Conservation (phyloP, 1,140 invertebrate species). For the Thaumetopoea pityocampa region DNA sequence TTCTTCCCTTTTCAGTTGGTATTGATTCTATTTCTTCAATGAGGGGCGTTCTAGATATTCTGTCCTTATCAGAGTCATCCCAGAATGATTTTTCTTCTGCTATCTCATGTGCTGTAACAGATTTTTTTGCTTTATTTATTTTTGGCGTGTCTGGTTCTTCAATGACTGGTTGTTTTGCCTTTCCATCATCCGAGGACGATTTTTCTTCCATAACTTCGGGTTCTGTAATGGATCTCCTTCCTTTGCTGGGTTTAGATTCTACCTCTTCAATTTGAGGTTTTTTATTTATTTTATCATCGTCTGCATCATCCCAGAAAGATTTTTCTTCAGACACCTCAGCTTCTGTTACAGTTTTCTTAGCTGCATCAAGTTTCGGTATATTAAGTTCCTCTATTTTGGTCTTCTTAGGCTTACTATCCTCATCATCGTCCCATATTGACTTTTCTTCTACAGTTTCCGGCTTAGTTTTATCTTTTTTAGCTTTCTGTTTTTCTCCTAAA, state of each 20-base stretch:
- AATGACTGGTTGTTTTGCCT: slow-evolving; percentile 27
- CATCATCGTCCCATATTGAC: slow-evolving; percentile 37
- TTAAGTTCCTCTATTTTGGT: slow-evolving; percentile 25
- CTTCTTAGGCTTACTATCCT: slow-evolving; percentile 28
- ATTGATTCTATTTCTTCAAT: slow-evolving; percentile 32
- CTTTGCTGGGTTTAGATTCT: slow-evolving; percentile 20
- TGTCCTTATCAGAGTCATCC: slow-evolving; percentile 45
- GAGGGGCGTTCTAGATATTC: slow-evolving; percentile 34
- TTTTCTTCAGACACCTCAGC: slow-evolving; percentile 43
- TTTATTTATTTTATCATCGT: slow-evolving; percentile 27
- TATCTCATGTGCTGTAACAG: slow-evolving; percentile 42
- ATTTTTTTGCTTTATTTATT: slow-evolving; percentile 32
- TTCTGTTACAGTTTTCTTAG: slow-evolving; percentile 36
- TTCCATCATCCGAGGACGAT: slow-evolving; percentile 29
- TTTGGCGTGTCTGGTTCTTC: slow-evolving; percentile 28
- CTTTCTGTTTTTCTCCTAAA: slow-evolving; percentile 32
- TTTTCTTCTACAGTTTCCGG: slow-evolving; percentile 49
- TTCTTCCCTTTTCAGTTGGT: slow-evolving; percentile 29
- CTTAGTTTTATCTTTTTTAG: slow-evolving; percentile 48
- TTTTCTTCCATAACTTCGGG: slow-evolving; percentile 41
- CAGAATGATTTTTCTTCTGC: slow-evolving; percentile 60
- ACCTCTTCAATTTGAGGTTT: slow-evolving; percentile 26
- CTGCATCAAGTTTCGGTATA: slow-evolving; percentile 20
- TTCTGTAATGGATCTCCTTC: slow-evolving; percentile 25
- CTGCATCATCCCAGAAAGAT: slow-evolving; percentile 39